These are phyloP conservation scores for Butorides virescens DNA, from an alignment of 2,113 vertebrate genomes.

Conservation along the genomic window DNA sequence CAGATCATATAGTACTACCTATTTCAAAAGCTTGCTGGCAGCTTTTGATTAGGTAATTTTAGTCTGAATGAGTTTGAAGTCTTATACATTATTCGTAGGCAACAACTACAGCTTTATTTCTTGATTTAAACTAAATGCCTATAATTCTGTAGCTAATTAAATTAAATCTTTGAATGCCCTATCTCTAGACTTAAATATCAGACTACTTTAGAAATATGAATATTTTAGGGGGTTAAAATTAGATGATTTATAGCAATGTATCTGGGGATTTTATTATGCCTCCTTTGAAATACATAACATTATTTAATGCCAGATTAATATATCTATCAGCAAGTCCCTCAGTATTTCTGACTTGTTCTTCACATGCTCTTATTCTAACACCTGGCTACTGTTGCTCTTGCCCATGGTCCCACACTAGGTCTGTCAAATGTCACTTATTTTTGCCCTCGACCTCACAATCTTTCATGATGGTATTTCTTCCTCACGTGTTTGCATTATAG, in stretches of 20 bases:
- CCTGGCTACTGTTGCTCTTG: neutral
- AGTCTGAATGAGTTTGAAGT: neutral
- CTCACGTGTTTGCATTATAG: neutral
- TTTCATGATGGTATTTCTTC: neutral
- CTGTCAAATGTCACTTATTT: neutral
- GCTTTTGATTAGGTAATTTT: neutral
- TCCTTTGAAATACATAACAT: conserved; percentile 37
- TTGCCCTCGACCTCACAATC: neutral
- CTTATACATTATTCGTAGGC: neutral
- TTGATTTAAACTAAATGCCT: conserved; percentile 21
- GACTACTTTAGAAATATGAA: conserved; percentile 27
- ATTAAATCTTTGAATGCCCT: conserved; percentile 26
- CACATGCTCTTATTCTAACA: neutral
- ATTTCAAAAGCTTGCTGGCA: neutral
- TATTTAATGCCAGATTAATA: conserved; percentile 41
- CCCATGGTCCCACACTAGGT: neutral
- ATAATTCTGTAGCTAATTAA: conserved; percentile 53
- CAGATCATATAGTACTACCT: neutral
- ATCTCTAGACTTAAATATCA: conserved; percentile 32
- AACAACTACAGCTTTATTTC: conserved; percentile 13
- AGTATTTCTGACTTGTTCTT: neutral
- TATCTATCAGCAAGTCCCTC: neutral
- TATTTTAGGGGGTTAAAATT: conserved; percentile 47
- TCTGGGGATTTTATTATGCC: conserved; percentile 35
- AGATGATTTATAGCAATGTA: neutral